A percentile compares a stretch with the other conserved stretches of the same genome.
Evolutionary conservation across 2,797 vertebrate genomes (phyloP).

Genomic region (Malacoraja senta): DNA sequence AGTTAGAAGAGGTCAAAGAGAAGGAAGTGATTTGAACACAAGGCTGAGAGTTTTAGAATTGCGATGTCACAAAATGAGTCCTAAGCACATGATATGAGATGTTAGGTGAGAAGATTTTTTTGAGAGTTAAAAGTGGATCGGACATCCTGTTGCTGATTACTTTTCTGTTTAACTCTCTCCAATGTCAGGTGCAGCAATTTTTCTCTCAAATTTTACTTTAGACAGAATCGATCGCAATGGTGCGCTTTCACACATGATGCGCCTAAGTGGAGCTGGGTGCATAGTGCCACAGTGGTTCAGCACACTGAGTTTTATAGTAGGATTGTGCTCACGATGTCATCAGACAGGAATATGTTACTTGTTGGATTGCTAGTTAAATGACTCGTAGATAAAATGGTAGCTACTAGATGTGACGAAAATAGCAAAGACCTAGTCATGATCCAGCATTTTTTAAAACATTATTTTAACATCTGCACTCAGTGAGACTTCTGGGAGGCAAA

Average conservation of each 20-base stretch:
- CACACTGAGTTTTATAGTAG: not conserved
- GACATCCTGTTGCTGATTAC: not conserved
- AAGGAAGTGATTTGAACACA: not conserved
- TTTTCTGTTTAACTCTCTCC: not conserved
- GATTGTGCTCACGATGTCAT: not conserved
- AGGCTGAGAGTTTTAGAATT: not conserved
- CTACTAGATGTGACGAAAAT: not conserved
- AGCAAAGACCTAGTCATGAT: not conserved
- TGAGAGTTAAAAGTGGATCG: not conserved
- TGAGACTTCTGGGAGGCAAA: not conserved
- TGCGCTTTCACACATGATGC: not conserved
- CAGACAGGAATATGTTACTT: not conserved
- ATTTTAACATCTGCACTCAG: not conserved
- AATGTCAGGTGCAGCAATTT: not conserved
- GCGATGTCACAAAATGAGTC: not conserved
- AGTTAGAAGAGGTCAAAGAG: not conserved
- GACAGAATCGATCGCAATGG: not conserved
- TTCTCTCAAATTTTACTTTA: not conserved
- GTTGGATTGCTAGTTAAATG: not conserved
- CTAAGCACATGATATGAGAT: not conserved
- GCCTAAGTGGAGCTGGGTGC: not conserved
- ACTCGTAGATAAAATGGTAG: not conserved
- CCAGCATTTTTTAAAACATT: not conserved
- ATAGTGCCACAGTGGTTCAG: not conserved
- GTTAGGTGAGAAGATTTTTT: not conserved